Conservation (phyloP, 2,888 invertebrate genomes). For the Leucophenga maculata region DNA sequence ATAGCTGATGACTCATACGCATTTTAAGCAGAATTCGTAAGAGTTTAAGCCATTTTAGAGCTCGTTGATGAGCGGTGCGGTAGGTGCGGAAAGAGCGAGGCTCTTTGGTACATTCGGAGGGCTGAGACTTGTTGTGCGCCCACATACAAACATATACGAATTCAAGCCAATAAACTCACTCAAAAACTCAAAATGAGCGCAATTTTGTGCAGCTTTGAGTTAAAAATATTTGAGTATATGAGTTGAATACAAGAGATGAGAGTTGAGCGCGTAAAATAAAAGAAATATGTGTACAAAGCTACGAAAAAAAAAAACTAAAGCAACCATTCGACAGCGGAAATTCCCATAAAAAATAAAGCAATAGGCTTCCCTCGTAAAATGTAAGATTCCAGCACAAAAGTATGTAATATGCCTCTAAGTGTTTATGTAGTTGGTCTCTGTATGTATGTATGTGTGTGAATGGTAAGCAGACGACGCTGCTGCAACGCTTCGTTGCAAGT, state of each 20-base stretch:
- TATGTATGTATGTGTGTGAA: too few relatives aligned
- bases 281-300: background rate
- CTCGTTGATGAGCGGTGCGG: slow-evolving; percentile 15
- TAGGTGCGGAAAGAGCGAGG: background rate
- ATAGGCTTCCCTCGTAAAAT: background rate
- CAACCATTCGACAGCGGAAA: slow-evolving; percentile 14
- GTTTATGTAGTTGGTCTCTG: too few relatives aligned
- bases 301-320: background rate
- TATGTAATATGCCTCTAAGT: background rate
- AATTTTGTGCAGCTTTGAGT: background rate
- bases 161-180: background rate
- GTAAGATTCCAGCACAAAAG: background rate
- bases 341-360: slow-evolving; percentile 14
- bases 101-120: background rate
- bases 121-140: background rate
- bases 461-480: background rate
- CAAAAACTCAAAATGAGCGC: background rate
- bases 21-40: slow-evolving; percentile 58
- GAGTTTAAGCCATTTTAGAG: slow-evolving; percentile 47
- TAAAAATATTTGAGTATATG: too few relatives aligned
- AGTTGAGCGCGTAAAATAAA: too few relatives aligned
- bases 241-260: too few relatives aligned
- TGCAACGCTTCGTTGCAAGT: slow-evolving; percentile 16
- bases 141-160: background rate
- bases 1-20: slow-evolving; percentile 54